Conservation (phyloP, 2,797 vertebrate species). For the Peromyscus eremicus region DNA sequence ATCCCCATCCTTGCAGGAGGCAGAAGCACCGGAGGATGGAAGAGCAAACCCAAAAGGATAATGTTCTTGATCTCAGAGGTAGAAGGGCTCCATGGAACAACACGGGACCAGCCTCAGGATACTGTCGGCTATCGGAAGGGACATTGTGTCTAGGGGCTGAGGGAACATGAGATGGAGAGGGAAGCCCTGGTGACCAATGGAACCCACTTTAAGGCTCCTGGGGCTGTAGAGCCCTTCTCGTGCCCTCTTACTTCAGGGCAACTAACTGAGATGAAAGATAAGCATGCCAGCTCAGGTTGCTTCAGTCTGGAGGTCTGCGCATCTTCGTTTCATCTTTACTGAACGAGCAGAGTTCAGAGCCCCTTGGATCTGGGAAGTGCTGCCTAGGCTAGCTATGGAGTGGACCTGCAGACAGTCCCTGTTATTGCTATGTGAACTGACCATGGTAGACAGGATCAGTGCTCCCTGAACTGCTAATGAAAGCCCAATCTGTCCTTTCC, state of each 20-base stretch:
- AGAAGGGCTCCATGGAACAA: background rate
- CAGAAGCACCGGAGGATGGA: background rate
- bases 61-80: background rate
- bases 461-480: background rate
- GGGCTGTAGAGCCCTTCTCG: background rate
- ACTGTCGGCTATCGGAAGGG: background rate
- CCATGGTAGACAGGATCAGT: rapidly evolving
- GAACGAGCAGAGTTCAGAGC: background rate
- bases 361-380: background rate
- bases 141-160: rapidly evolving
- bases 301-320: background rate
- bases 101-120: background rate
- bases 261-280: background rate
- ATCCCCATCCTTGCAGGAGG: background rate
- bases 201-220: background rate
- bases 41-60: background rate
- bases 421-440: background rate
- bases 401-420: too few species aligned
- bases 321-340: background rate
- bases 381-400: background rate
- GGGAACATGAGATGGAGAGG: too few species aligned
- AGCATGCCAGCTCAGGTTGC: background rate
- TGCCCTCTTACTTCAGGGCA: background rate
- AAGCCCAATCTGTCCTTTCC: background rate
- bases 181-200: too few species aligned